Evolutionary conservation across 2,113 vertebrate species (phyloP), one percentile per base, ranked within the genome.

Genomic region (Panthera leo): DNA sequence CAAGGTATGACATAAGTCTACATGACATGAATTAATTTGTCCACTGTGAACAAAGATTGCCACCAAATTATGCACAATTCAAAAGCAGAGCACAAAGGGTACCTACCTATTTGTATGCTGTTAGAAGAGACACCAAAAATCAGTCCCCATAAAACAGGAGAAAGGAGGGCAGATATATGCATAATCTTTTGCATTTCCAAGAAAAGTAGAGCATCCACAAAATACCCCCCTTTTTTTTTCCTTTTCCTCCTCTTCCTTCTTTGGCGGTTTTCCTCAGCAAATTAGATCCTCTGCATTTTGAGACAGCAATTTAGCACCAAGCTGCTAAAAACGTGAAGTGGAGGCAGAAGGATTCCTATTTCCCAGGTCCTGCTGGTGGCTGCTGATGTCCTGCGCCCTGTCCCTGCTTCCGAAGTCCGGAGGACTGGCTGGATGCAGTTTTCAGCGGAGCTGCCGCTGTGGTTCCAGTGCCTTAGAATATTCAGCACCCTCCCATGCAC

Each of bases 41-140:
- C 85, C 95, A 96, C 90, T 53, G 51, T 96, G 97, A 97, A 97
- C 97, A 97, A 97, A 97, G 97, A 97, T 96, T 89, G 82, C 76
- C 86, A 97, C 89, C 67, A 70, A 97, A 98, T 97, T 90, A 96
- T 95, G 85, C 96, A 97, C 95, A 96, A 97, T 96, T 97, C 86
- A 92, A 93, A 97, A 95, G 90, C 93, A 95, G 53, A 89, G 95
- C 91, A 80, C 29, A 96, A 93, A 85, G 87, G 84, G 21, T 97
- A 99, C 99, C 98, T 99, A 99, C 99, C 99, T 98, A 99, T 99
- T 98, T 99, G 99, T 97, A 99, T 99, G 98, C 99, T 99, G 99
- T 99, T 99, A 96, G 99, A 99, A 98, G 99, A 99, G 97, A 99
- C 99, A 98, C 99, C 99, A 86, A 99, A 99, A 98, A 99, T 99